These are phyloP conservation scores for Gnathonemus longibarbis DNA, from an alignment of 2,113 vertebrate species.

Conservation along the genomic window DNA sequence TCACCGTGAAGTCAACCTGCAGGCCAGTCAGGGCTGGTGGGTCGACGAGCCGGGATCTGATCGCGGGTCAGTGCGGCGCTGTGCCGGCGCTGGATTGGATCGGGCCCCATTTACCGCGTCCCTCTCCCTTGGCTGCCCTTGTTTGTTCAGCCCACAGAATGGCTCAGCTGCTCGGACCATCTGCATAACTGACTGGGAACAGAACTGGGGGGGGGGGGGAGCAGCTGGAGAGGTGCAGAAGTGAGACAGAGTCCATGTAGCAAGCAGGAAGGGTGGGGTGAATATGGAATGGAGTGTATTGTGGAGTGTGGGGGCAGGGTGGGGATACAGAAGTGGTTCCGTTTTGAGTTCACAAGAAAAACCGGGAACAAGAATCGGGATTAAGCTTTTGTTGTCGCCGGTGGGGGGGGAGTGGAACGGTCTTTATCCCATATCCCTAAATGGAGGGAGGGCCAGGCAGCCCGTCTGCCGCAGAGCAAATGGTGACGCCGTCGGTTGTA, in stretches of 20 bases:
- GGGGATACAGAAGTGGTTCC: not conserved
- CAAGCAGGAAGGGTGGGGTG: constrained; percentile 18
- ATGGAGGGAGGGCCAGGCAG: not conserved
- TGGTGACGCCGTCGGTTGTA: not conserved
- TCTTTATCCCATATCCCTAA: not conserved
- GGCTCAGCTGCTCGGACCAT: constrained; percentile 65
- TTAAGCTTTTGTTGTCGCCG: not conserved
- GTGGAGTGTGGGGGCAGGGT: not conserved
- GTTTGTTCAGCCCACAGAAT: constrained; percentile 21
- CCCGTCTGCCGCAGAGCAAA: not conserved
- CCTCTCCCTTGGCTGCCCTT: constrained; percentile 41
- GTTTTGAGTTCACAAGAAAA: not conserved
- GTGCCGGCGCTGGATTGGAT: not conserved
- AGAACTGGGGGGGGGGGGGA: constrained; percentile 35
- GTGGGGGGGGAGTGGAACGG: not conserved
- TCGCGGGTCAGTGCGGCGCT: not conserved
- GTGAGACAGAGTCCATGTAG: not conserved
- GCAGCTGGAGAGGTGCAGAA: constrained; percentile 17
- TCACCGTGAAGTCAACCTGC: not conserved
- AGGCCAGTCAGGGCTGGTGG: not conserved
- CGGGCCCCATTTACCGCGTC: not conserved
- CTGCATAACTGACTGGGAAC: constrained; percentile 61
- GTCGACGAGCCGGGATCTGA: not conserved
- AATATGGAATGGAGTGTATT: constrained; percentile 10
- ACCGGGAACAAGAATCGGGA: not conserved